Conservation (phyloP, 2,797 vertebrate species). For the Melanotaenia trifasciata region DNA sequence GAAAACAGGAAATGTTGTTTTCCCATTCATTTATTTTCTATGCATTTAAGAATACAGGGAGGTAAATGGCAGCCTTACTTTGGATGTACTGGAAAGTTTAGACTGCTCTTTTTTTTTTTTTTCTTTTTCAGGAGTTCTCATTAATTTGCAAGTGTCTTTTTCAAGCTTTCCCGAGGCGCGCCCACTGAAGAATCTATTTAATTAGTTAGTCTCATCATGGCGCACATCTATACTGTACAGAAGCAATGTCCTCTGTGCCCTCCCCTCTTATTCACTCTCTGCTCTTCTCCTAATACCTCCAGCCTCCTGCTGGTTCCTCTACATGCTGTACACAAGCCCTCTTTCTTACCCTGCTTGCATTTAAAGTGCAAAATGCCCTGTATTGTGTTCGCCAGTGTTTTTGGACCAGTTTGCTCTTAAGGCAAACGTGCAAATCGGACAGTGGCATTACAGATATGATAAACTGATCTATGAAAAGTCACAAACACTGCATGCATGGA, state of each 20-base stretch:
- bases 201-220: constrained; percentile 80
- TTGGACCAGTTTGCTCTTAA: constrained; percentile 50
- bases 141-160: constrained; percentile 81
- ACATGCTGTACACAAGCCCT: constrained; percentile 31
- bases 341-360: constrained; percentile 47
- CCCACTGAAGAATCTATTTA: constrained; percentile 80
- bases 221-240: constrained; percentile 74
- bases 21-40: constrained; percentile 41
- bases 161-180: constrained; percentile 78
- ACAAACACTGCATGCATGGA: neutral
- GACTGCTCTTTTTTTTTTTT: constrained; percentile 36
- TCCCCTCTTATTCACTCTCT: constrained; percentile 57
- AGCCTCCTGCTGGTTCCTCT: constrained; percentile 41
- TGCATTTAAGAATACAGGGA: constrained; percentile 40
- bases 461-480: constrained; percentile 35
- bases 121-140: constrained; percentile 71
- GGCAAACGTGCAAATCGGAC: constrained; percentile 45
- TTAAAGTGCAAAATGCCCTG: constrained; percentile 48
- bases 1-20: constrained; percentile 59
- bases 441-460: constrained; percentile 37
- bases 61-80: constrained; percentile 58
- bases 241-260: constrained; percentile 74
- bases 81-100: constrained; percentile 59
- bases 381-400: constrained; percentile 43
- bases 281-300: constrained; percentile 49